Evolutionary conservation across 1,140 invertebrate species (phyloP).

Genomic region (Paralvinella palmiformis): DNA sequence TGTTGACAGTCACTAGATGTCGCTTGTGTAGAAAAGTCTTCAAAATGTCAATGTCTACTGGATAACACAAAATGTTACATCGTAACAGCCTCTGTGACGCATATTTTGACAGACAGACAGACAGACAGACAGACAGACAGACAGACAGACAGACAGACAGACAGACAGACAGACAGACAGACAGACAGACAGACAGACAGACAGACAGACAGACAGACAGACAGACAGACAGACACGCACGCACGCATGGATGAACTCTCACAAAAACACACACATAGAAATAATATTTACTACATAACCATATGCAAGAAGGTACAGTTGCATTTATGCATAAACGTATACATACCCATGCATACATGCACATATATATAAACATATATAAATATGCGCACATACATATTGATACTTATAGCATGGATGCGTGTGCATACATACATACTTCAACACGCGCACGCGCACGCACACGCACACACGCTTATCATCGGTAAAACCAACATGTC

Average conservation of each 20-base stretch:
- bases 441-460: background rate
- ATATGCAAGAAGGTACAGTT: background rate
- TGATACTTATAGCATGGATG: background rate
- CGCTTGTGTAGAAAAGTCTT: too few relatives aligned
- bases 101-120: background rate
- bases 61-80: too few relatives aligned
- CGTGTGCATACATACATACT: background rate
- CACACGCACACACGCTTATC: background rate
- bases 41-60: too few relatives aligned
- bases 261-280: slow-evolving; percentile 9
- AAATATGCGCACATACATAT: slow-evolving; percentile 2
- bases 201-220: slow-evolving; percentile 5
- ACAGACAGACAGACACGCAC: slow-evolving; percentile 6
- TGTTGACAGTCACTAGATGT: too few relatives aligned
- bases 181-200: slow-evolving; percentile 9
- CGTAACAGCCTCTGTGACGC: too few relatives aligned
- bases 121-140: slow-evolving; percentile 4
- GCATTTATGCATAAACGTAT: background rate
- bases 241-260: slow-evolving; percentile 4
- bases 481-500: background rate
- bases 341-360: background rate
- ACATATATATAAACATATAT: background rate
- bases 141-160: slow-evolving; percentile 4
- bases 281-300: background rate
- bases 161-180: slow-evolving; percentile 9